Base-by-base conservation (phyloP, 2,113 vertebrate species). In the Mesitornis unicolor region DNA sequence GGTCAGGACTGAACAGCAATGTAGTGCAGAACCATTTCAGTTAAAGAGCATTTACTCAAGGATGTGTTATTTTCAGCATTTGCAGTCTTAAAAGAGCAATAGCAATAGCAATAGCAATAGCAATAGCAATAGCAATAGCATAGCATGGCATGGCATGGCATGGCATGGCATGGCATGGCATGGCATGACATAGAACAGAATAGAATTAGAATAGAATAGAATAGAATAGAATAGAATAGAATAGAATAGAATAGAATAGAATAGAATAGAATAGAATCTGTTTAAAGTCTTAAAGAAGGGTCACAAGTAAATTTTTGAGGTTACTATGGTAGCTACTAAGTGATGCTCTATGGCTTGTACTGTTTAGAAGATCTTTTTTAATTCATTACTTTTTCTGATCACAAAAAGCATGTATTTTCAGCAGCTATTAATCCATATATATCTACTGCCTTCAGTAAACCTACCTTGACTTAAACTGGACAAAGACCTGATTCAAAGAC, bases 261-360 rank as follows among this genome's bases (percentile, higher is more conserved):
- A 50, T 12, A 48, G 26, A 70, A 51, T 24, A 28, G 40, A 40
- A 43, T 13, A 43, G 43, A 65, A 68, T 29, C 20, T 13, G 8
- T 13, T 25, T 29, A 21, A 0, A 0, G 40, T 12, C 64, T 63
- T 43, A 67, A 79, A 43, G 47, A 60, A 1, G 5, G 1, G 3
- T 6, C 56, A 38, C 14, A 67, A 57, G 5, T 31, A 45, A 68
- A 64, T 54, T 68, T 2, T 31, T 59, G 22, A 54, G 5, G 33
- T 69, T 64, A 38, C 19, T 42, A 28, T 26, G 14, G 28, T 56
- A 77, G 51, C 19, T 54, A 31, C 11, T 63, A 14, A 51, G 14
- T 22, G 28, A 10, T 40, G 5, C 38, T 89, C 56, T 60, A 42
- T 33, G 18, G 2, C 3, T 60, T 68, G 8, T 12, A 68, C 14